Evolutionary conservation across 2,797 vertebrate genomes (phyloP), one percentile per base, ranked within the genome.

Genomic region (Siniperca obscura): DNA sequence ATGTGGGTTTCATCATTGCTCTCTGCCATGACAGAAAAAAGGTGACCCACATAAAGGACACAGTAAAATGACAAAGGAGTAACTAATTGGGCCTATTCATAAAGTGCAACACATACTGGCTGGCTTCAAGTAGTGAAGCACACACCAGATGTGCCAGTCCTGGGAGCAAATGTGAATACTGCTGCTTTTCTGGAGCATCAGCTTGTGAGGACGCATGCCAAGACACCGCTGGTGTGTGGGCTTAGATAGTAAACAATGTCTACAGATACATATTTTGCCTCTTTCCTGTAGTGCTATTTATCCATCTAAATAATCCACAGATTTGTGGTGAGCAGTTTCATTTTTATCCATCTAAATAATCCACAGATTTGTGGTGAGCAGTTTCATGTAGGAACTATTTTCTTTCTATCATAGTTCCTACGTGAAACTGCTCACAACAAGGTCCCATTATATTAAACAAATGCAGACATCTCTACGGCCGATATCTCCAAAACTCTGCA

Each of bases 91-190:
- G 5, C 25, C 22, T 72, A 9, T 17, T 60, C 52, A 22, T 6
- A 13, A 40, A 16, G 40, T 19, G 48, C 52, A 42, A 12, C 19
- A 7, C 34, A 8, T 53, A n/a, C 1, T 2, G 48, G 30, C 65
- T 22, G 34, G 48, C 61, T 46, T 64, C 13, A 25, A 36, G 46
- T 13, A 46, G 44, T 40, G 30, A 44, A n/a, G 25, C 65, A 65
- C 50, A 30, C 66, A 62, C 25, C 71, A 64, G 52, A 67, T 19
- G 72, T 64, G 64, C 52, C 52, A 62, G n/a, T 60, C 30, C 71
- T 53, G 3, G 55, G 67, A 80, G 74, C 13, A 36, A 67, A 66
- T 70, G 71, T 67, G 65, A 22, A 68, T 77, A 81, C 22, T 4
- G 21, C 27, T 65, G 34, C 52, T 73, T 78, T 70, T 81, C 67